Conservation (phyloP, 2,888 invertebrate species). For the Melipona bicolor region DNA sequence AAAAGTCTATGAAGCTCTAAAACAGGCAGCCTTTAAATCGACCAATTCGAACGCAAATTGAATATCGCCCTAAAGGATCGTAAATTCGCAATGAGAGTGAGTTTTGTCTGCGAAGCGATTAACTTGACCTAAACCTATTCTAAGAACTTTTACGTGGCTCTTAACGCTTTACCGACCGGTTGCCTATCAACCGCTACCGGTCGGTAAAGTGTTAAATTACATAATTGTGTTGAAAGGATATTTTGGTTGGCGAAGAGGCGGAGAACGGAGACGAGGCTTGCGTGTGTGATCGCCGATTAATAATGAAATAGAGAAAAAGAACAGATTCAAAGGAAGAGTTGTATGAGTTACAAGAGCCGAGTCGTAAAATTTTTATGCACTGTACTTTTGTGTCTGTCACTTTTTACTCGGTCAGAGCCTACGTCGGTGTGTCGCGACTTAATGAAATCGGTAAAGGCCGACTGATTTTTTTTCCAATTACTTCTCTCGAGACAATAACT, state of each 20-base stretch:
- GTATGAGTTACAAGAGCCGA: constrained; percentile 47
- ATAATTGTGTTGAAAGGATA: background rate
- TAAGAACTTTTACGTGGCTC: constrained; percentile 9
- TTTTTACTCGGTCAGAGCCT: constrained; percentile 50
- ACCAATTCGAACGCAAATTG: constrained; percentile 26
- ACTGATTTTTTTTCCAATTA: constrained; percentile 11
- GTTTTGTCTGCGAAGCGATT: background rate
- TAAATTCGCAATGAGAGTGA: constrained; percentile 22
- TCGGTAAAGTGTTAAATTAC: constrained; percentile 29
- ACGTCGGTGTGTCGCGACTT: constrained; percentile 29
- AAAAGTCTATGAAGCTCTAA: background rate
- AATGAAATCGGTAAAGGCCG: constrained; percentile 50
- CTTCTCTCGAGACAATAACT: constrained; percentile 15
- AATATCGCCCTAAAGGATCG: background rate
- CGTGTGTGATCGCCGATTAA: constrained; percentile 16
- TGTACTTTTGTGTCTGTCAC: constrained; percentile 52
- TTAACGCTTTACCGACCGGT: background rate
- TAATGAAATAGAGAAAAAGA: constrained; percentile 21
- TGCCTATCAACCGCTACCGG: too few relatives aligned
- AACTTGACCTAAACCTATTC: background rate
- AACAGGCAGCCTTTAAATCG: background rate
- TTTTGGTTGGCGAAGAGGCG: background rate
- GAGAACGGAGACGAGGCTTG: background rate
- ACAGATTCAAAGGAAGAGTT: constrained; percentile 10
- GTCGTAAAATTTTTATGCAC: constrained; percentile 64